phyloP scores from a whole-genome alignment of 2,888 invertebrate species.

The Brachyptera putata region DNA sequence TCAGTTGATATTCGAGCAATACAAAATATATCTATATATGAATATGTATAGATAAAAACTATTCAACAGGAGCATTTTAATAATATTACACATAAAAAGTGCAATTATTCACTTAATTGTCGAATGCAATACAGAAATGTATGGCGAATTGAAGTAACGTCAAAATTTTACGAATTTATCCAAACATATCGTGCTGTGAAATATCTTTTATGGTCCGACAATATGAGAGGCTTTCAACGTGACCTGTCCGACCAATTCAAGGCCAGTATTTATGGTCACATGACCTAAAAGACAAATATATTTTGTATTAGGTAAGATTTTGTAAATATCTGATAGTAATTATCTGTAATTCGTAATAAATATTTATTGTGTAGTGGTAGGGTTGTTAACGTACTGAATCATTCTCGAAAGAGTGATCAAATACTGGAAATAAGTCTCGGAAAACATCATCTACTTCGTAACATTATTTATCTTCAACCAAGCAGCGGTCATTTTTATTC shows the following conservation, averaged over 20 bases:
- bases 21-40: too few relatives aligned
- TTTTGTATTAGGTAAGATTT: neutral
- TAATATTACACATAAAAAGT: neutral
- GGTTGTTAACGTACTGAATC: too few relatives aligned
- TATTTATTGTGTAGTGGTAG: too few relatives aligned
- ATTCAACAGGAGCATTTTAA: neutral
- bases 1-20: too few relatives aligned
- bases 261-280: slow-evolving; percentile 15
- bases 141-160: neutral
- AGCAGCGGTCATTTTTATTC: too few relatives aligned
- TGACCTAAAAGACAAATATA: slow-evolving; percentile 14
- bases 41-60: neutral
- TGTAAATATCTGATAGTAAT: neutral
- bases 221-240: neutral
- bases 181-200: slow-evolving; percentile 26
- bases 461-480: too few relatives aligned
- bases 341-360: too few relatives aligned
- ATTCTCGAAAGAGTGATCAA: too few relatives aligned
- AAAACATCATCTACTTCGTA: too few relatives aligned
- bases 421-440: too few relatives aligned
- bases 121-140: slow-evolving; percentile 19
- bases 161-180: slow-evolving; percentile 21
- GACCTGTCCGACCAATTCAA: neutral
- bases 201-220: neutral
- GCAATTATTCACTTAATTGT: neutral